phyloP scores from a whole-genome alignment of 2,888 invertebrate genomes.

The Melanophora roralis region DNA sequence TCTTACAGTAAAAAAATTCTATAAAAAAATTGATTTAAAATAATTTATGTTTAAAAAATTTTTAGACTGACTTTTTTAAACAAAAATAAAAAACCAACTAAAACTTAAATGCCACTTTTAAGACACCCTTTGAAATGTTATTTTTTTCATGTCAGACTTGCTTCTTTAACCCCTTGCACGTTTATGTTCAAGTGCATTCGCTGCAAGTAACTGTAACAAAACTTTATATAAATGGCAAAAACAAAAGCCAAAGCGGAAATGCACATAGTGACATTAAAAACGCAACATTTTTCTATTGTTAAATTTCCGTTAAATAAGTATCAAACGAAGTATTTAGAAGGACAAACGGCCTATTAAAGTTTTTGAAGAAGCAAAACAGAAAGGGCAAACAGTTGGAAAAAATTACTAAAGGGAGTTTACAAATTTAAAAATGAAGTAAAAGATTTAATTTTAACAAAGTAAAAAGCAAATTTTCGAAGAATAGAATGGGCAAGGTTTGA shows the following conservation, averaged over 20 bases:
- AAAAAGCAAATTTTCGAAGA: too few species aligned
- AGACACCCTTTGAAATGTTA: neutral
- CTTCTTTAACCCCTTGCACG: neutral
- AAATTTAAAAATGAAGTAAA: too few species aligned
- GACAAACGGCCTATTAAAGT: conserved; percentile 3
- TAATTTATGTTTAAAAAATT: neutral
- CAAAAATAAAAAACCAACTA: too few species aligned
- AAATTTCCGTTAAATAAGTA: conserved; percentile 43
- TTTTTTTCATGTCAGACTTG: neutral
- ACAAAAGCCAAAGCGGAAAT: conserved; percentile 60
- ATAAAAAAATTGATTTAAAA: neutral
- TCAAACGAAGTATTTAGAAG: conserved; percentile 8
- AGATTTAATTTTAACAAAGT: too few species aligned
- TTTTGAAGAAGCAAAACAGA: neutral
- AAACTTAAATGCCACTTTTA: neutral
- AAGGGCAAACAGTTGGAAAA: too few species aligned
- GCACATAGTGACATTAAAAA: conserved; percentile 62
- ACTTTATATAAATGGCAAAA: conserved; percentile 50
- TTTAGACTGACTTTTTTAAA: neutral
- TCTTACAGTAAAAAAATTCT: neutral
- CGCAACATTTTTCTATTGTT: conserved; percentile 60
- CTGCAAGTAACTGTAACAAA: conserved; percentile 8
- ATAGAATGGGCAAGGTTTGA: too few species aligned
- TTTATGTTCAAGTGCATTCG: conserved; percentile 12
- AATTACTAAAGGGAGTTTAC: too few species aligned